Evolutionary conservation across 2,797 vertebrate species (phyloP), one percentile per base, ranked within the genome.

Genomic region (Sebastes steindachneri): DNA sequence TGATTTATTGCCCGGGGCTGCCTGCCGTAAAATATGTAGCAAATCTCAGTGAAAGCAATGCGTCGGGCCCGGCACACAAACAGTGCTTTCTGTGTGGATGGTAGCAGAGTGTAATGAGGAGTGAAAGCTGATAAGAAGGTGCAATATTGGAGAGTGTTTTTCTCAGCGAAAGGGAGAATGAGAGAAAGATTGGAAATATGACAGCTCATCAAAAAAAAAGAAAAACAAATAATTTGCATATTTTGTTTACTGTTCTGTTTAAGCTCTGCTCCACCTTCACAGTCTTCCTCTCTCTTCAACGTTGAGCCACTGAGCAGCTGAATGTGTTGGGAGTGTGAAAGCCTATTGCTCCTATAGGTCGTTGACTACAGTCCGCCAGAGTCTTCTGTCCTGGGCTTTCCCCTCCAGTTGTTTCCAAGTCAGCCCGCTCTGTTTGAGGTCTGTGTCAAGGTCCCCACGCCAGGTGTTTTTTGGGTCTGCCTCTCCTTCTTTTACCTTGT

Each of bases 1-100:
- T 88, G 88, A 89, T 89, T 86, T 86, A 91, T 85, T 68, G 62
- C 75, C 62, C 0, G 12, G 17, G 31, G 81, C 53, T 63, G 77
- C 53, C 25, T 53, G 63, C 76, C 54, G 59, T 66, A 77, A 89
- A 85, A 80, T 65, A 81, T 71, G 74, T 51, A 67, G 68, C 65
- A 63, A 37, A 82, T 84, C 82, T 79, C 74, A 65, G 23, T 77
- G 80, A 85, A 77, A 83, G 83, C 67, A 23, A 17, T 7, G n/a
- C 0, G 25, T 29, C 15, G 2, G 68, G 73, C 79, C 59, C 41
- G 5, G 68, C 62, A 79, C 25, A 33, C 58, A 65, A 64, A 76
- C 68, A 62, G 4, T 17, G 58, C 41, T 10, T 63, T 15, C 9
- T 54, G 68, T 57, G 60, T 6, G 33, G 48, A 72, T 26, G 55